Evolutionary conservation across 2,797 vertebrate genomes (phyloP).

Genomic region (Pseudochaenichthys georgianus): DNA sequence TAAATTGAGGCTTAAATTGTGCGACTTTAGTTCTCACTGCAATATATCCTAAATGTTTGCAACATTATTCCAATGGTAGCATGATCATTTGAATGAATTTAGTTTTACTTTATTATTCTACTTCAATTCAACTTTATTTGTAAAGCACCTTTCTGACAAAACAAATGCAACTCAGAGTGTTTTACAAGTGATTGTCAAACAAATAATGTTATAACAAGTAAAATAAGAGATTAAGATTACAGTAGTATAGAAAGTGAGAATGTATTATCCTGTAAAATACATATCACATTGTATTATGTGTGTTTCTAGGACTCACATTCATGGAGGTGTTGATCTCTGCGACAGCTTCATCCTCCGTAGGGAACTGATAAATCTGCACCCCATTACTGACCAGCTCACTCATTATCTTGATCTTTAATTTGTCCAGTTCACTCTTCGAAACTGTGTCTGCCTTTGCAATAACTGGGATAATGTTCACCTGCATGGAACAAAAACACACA

Average conservation of each 20-base stretch:
- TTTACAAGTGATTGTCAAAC: background rate
- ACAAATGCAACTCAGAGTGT: background rate
- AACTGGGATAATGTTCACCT: slow-evolving; percentile 98
- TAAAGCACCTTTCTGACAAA: background rate
- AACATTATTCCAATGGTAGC: background rate
- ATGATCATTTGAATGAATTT: background rate
- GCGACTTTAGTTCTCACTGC: background rate
- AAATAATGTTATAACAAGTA: too few species aligned
- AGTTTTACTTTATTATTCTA: background rate
- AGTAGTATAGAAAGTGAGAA: background rate
- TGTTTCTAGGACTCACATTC: slow-evolving; percentile 89
- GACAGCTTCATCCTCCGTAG: slow-evolving; percentile 94
- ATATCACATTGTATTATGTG: background rate
- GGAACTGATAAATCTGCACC: slow-evolving; percentile 98
- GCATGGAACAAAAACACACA: background rate
- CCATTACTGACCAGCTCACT: slow-evolving; percentile 98
- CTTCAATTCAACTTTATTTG: background rate
- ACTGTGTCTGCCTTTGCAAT: slow-evolving; percentile 97
- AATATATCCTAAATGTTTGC: background rate
- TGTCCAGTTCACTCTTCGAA: slow-evolving; percentile 95
- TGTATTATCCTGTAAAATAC: background rate
- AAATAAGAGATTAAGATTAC: background rate
- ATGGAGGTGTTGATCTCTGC: slow-evolving; percentile 97
- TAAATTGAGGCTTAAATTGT: background rate
- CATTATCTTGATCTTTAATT: slow-evolving; percentile 99